phyloP scores from a whole-genome alignment of 2,888 invertebrate species.

The Pachymerium ferrugineum region DNA sequence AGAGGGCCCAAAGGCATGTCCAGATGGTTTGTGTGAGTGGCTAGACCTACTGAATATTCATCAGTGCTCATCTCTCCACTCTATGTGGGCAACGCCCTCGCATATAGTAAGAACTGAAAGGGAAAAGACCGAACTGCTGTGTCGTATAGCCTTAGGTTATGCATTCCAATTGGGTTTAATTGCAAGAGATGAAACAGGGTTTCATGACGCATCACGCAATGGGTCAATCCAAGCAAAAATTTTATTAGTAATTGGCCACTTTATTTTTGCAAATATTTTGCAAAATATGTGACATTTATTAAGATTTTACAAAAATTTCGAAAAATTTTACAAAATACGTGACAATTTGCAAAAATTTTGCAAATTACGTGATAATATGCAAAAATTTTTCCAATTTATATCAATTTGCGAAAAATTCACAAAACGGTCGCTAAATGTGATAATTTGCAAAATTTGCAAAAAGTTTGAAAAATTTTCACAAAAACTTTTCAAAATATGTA shows the following conservation, averaged over 20 bases:
- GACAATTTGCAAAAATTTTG: too few relatives aligned
- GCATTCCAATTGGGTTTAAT: neutral
- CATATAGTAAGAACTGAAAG: neutral
- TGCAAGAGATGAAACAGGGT: neutral
- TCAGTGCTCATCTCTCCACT: neutral
- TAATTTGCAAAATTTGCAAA: too few relatives aligned
- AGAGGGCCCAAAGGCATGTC: conserved; percentile 1
- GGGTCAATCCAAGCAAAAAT: neutral
- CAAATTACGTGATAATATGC: too few relatives aligned
- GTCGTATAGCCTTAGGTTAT: neutral
- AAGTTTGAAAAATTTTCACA: too few relatives aligned
- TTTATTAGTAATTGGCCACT: neutral
- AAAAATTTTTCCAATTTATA: too few relatives aligned
- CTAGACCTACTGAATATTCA: conserved; percentile 1
- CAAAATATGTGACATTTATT: too few relatives aligned
- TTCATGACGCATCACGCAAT: neutral
- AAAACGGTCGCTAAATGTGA: too few relatives aligned
- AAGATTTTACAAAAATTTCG: too few relatives aligned
- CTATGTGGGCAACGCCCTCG: conserved; percentile 13
- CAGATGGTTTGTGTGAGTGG: neutral
- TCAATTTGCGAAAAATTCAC: too few relatives aligned
- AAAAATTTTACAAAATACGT: too few relatives aligned
- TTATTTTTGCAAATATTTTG: too few relatives aligned
- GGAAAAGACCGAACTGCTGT: neutral
- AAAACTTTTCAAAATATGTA: too few relatives aligned